Conservation (phyloP, 1,140 invertebrate species). For the Drosophila lini region DNA sequence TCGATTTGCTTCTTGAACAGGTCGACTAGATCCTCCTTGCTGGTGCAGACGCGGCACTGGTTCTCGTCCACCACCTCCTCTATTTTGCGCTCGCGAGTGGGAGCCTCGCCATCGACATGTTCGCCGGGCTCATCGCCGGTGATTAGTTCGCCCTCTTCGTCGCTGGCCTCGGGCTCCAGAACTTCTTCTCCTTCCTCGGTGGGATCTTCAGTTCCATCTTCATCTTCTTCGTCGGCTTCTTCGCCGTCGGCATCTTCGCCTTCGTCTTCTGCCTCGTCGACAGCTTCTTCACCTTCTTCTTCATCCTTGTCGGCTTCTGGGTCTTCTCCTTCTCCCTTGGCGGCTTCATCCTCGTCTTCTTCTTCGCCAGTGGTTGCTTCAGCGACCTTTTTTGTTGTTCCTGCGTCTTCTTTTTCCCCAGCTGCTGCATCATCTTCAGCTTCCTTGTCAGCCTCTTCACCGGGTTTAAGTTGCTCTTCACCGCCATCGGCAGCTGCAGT, state of each 20-base stretch:
- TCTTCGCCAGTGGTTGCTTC: background rate
- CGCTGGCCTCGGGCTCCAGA: constrained; percentile 33
- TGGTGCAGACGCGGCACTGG: constrained; percentile 80
- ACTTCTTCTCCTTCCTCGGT: constrained; percentile 14
- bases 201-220: constrained; percentile 11
- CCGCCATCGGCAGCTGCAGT: background rate
- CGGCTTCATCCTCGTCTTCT: constrained; percentile 14
- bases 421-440: background rate
- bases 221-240: constrained; percentile 18
- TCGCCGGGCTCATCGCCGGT: constrained; percentile 57
- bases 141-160: constrained; percentile 59
- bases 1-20: constrained; percentile 69
- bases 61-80: constrained; percentile 75
- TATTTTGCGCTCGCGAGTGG: constrained; percentile 35
- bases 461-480: background rate
- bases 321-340: background rate
- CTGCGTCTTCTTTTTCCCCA: background rate
- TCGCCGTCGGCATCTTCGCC: constrained; percentile 9
- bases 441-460: background rate
- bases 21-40: constrained; percentile 65
- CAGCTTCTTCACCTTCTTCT: constrained; percentile 30
- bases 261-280: constrained; percentile 3
- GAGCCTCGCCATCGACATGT: background rate
- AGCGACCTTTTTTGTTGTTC: background rate
- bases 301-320: constrained; percentile 5